Evolutionary conservation across 2,797 vertebrate species (phyloP), one percentile per base, ranked within the genome.

Genomic region (Allobates femoralis): DNA sequence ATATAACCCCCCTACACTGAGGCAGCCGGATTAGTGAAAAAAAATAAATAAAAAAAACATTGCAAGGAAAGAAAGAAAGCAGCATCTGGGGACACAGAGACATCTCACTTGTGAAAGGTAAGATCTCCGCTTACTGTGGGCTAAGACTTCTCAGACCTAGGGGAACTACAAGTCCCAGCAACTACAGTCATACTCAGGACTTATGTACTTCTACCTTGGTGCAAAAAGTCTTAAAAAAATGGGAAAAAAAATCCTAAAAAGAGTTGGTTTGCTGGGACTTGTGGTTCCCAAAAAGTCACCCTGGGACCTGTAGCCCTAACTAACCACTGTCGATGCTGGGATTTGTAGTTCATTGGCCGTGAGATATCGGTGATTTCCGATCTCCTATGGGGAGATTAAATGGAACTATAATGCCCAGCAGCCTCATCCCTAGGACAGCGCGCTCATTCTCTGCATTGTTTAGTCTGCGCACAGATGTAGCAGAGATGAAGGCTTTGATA

Each of bases 1-100:
- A 84, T 87, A 87, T 84, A 87, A 87, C 86, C 86, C 85, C 81
- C 86, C 64, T n/a, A n/a, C 75, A 34, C 86, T 64, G 26, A 62
- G 66, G 81, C 41, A 55, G 0, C 5, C 0, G 37, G 64, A 84
- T 73, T 84, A 84, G 62, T 28, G 77, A 78, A 60, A 77, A 66
- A 75, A 15, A 58, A 56, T 19, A 85, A 46, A 46, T 10, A 46
- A 46, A 46, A 1, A 82, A 58, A 69, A 41, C 10, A 51, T 5
- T 51, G n/a, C 2, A 30, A 64, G 23, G 15, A 76, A 34, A 55
- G 14, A 51, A 5, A n/a, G 41, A 46, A 46, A 56, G 26, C 74
- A 77, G 75, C 86, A 85, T 60, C 84, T 87, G 80, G 53, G 37
- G n/a, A 21, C 26, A 62, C 56, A 51, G 32, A 10, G n/a, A 78